Conservation (phyloP, 2,797 vertebrate genomes). For the Amblyraja radiata region DNA sequence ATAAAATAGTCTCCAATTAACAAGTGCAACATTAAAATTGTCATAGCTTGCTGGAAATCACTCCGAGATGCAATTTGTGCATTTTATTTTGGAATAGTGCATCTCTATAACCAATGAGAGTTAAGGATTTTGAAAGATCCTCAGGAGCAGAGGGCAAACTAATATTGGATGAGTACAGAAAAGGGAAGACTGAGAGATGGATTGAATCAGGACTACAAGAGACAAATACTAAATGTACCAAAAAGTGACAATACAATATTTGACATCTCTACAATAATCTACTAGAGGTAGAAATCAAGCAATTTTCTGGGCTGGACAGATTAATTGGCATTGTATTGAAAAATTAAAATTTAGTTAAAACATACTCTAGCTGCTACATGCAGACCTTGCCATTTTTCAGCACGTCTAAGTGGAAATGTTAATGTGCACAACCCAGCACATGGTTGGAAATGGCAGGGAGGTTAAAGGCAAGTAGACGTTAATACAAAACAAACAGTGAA, state of each 20-base stretch:
- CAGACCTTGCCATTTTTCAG: neutral
- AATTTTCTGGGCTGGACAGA: neutral
- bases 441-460: neutral
- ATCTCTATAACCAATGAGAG: neutral
- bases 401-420: neutral
- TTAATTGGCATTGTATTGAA: neutral
- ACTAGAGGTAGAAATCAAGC: neutral
- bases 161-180: neutral
- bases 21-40: neutral
- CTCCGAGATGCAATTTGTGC: neutral
- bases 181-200: neutral
- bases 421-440: neutral
- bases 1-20: neutral
- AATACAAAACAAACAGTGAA: neutral
- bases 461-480: neutral
- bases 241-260: neutral
- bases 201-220: neutral
- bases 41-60: neutral
- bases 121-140: no score
- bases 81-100: neutral
- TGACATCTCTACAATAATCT: neutral
- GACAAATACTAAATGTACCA: neutral
- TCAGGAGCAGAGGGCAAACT: neutral
- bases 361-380: neutral
- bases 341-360: neutral